A percentile compares a stretch with the other conserved stretches of the same genome.
phyloP scores from a whole-genome alignment of 2,888 invertebrate genomes.

The Stenotaenia linearis region DNA sequence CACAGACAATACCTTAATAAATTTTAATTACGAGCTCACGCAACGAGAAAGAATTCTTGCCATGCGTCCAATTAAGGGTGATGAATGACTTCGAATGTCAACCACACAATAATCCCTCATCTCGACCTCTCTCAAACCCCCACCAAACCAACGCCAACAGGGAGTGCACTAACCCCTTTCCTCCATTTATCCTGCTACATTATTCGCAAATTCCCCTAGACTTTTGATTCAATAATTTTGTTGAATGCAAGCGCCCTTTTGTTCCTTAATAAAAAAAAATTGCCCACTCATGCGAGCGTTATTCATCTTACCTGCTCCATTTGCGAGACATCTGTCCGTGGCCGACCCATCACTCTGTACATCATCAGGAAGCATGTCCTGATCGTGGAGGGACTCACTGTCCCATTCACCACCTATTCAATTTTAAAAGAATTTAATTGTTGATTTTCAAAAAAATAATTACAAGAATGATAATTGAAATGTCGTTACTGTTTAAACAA shows the following conservation, averaged over 20 bases:
- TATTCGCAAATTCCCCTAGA: not conserved
- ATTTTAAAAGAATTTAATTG: not conserved
- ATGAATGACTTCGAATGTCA: constrained; percentile 31
- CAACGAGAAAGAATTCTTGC: constrained; percentile 31
- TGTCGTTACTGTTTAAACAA: too few species aligned
- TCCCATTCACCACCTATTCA: constrained; percentile 28
- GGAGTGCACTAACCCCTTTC: not conserved
- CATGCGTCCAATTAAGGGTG: constrained; percentile 32
- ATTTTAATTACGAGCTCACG: constrained; percentile 31
- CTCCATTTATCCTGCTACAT: not conserved
- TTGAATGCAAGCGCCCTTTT: not conserved
- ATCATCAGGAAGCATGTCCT: constrained; percentile 30
- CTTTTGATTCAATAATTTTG: not conserved
- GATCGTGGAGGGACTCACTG: constrained; percentile 27
- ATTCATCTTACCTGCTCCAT: constrained; percentile 27
- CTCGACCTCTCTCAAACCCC: constrained; percentile 1
- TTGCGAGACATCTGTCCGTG: constrained; percentile 2
- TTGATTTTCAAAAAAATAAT: too few species aligned
- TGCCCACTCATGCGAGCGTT: not conserved
- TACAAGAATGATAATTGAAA: too few species aligned
- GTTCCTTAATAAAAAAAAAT: not conserved
- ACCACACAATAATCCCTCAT: constrained; percentile 30
- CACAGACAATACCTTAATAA: constrained; percentile 32
- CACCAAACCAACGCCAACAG: not conserved
- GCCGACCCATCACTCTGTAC: constrained; percentile 21